phyloP scores from a whole-genome alignment of 2,888 invertebrate genomes.

The Corythucha ciliata region DNA sequence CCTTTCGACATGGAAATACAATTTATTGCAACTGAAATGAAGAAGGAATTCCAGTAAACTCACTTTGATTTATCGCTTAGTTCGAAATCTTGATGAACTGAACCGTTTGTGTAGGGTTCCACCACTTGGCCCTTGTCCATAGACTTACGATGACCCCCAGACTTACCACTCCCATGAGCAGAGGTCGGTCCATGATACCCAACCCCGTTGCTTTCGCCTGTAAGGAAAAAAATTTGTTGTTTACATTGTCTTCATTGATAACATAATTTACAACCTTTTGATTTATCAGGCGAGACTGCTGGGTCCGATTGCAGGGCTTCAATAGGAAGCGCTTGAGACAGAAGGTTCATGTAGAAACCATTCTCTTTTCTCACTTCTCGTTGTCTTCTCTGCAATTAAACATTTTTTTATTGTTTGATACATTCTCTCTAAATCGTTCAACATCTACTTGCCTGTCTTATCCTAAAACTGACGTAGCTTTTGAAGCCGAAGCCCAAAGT shows the following conservation, averaged over 20 bases:
- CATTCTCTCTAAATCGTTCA: not conserved
- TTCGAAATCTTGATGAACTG: constrained; percentile 43
- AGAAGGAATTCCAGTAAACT: no score
- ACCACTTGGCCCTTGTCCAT: constrained; percentile 43
- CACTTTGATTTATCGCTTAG: constrained; percentile 45
- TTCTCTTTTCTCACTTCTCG: constrained; percentile 90
- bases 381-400: constrained; percentile 62
- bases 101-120: constrained; percentile 44
- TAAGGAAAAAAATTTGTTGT: constrained; percentile 5
- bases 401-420: not conserved
- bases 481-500: constrained; percentile 94
- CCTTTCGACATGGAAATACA: constrained; percentile 11
- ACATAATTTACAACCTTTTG: constrained; percentile 42
- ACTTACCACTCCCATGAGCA: constrained; percentile 10
- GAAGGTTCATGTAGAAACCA: constrained; percentile 85
- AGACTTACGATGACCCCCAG: constrained; percentile 41
- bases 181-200: constrained; percentile 23
- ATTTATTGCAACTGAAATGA: no score
- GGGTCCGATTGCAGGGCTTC: constrained; percentile 44
- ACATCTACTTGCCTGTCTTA: constrained; percentile 54
- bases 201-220: constrained; percentile 30
- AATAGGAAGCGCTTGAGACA: constrained; percentile 81
- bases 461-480: constrained; percentile 80
- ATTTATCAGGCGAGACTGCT: constrained; percentile 42
- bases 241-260: not conserved